Percentiles rank a stretch among this genome's conserved stretches.
Conservation (phyloP, 2,797 vertebrate species). For the Chelon auratus region DNA sequence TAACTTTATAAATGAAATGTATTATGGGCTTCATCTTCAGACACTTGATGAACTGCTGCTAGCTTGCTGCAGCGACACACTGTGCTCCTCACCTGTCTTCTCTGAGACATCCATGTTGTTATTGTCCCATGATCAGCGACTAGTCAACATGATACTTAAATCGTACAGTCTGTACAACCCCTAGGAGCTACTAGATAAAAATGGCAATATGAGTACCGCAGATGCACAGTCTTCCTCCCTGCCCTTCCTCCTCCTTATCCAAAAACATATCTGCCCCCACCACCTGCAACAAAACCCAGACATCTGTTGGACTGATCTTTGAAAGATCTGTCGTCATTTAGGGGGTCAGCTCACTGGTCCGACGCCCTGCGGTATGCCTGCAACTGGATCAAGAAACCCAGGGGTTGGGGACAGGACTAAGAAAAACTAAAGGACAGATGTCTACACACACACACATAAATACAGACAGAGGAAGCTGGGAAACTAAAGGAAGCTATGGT, state of each 20-base stretch:
- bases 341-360: constrained; percentile 30
- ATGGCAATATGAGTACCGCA: too few species aligned
- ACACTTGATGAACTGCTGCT: too few species aligned
- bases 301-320: constrained; percentile 30
- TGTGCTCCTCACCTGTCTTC: too few species aligned
- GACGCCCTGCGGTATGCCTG: constrained; percentile 35
- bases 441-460: constrained; percentile 35
- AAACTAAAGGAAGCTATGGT: constrained; percentile 75
- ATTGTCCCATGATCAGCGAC: too few species aligned
- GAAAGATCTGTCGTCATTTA: constrained; percentile 6
- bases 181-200: too few species aligned
- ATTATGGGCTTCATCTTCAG: too few species aligned
- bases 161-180: too few species aligned
- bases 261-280: constrained; percentile 11
- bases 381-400: constrained; percentile 9
- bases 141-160: too few species aligned
- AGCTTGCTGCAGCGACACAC: too few species aligned
- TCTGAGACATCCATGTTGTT: too few species aligned
- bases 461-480: constrained; percentile 58
- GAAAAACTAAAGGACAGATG: constrained; percentile 54
- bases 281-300: constrained; percentile 42
- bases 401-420: constrained; percentile 22
- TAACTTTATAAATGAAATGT: too few species aligned
- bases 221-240: background rate
- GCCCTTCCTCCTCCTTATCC: constrained; percentile 8